These are phyloP conservation scores for Callipepla californica DNA, from an alignment of 2,113 vertebrate genomes.

Conservation along the genomic window DNA sequence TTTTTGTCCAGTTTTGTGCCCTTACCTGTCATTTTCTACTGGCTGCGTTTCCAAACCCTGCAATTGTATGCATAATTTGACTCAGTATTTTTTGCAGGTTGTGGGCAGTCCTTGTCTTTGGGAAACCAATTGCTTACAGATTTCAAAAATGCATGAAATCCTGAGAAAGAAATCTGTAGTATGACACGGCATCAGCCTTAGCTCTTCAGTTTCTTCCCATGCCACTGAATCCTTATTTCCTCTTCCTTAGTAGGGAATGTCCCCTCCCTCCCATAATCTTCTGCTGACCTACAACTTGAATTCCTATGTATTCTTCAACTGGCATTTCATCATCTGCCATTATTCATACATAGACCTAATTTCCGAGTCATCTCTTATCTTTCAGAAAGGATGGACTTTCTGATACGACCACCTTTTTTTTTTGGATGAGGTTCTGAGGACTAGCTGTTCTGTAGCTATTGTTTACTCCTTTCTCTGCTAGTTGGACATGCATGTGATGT, in stretches of 20 bases:
- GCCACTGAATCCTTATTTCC: not conserved
- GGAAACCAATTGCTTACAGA: not conserved
- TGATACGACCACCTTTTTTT: not conserved
- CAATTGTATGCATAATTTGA: not conserved
- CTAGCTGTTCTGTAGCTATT: not conserved
- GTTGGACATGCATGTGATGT: not conserved
- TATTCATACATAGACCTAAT: not conserved
- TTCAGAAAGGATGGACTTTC: not conserved
- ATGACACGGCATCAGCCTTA: not conserved
- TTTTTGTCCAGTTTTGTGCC: not conserved
- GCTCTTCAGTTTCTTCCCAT: not conserved
- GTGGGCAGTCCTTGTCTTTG: not conserved
- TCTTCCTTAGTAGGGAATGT: not conserved
- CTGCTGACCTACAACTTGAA: not conserved
- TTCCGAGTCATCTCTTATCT: not conserved
- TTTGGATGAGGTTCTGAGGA: not conserved
- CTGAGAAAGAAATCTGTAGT: not conserved
- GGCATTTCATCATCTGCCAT: not conserved
- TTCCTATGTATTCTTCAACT: not conserved
- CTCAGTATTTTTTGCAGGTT: not conserved
- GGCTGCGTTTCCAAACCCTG: not conserved
- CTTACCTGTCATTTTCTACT: not conserved
- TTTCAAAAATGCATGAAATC: not conserved
- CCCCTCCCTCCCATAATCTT: not conserved
- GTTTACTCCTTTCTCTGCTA: not conserved